phyloP scores from a whole-genome alignment of 2,113 vertebrate genomes.

The Mesoclemmys tuberculata region DNA sequence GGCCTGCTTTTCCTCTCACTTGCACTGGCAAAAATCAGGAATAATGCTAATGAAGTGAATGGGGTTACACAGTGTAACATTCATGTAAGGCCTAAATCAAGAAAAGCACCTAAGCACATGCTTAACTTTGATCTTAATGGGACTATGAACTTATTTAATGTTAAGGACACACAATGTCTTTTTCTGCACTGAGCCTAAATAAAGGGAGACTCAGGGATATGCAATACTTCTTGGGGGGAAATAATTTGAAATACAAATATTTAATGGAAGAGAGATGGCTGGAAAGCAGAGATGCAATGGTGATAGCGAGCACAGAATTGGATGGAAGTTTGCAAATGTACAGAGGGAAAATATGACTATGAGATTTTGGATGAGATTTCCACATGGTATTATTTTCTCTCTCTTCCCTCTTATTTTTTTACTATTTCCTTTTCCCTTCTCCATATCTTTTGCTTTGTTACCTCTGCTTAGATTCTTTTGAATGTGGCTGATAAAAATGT shows the following conservation, averaged over 20 bases:
- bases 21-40: background rate
- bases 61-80: background rate
- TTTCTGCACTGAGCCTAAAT: background rate
- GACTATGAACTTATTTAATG: background rate
- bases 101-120: background rate
- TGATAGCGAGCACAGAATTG: background rate
- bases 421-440: background rate
- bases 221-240: background rate
- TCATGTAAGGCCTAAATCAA: background rate
- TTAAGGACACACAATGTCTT: background rate
- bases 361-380: background rate
- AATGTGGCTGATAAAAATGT: background rate
- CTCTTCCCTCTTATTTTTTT: background rate
- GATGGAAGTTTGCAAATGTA: background rate
- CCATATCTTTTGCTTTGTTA: background rate
- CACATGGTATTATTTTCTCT: background rate
- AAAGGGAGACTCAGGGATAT: background rate
- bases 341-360: background rate
- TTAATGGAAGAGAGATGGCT: background rate
- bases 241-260: background rate
- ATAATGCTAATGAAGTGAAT: background rate
- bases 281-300: background rate
- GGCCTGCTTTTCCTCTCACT: background rate
- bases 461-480: background rate
- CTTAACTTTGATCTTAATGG: background rate